Evolutionary conservation across 2,888 invertebrate species (phyloP).

Genomic region (Agonopterix arenella): DNA sequence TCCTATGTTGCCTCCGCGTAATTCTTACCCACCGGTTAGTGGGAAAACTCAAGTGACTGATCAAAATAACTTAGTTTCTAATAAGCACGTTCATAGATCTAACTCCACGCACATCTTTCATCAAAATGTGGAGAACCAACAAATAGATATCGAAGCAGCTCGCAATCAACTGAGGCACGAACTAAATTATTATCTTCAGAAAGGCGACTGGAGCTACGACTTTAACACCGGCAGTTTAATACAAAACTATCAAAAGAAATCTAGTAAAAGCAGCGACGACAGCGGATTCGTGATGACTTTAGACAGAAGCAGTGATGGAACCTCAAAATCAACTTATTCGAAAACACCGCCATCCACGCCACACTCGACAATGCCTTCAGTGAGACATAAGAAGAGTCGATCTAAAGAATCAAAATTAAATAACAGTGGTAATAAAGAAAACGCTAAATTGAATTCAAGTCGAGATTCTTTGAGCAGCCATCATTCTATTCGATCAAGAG

Average conservation of each 20-base stretch:
- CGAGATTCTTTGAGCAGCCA: slow-evolving; percentile 71
- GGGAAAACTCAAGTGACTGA: slow-evolving; percentile 74
- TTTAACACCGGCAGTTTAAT: slow-evolving; percentile 68
- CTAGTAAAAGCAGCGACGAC: slow-evolving; percentile 70
- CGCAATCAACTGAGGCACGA: slow-evolving; percentile 67
- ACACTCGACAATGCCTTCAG: slow-evolving; percentile 64
- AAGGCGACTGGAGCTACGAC: slow-evolving; percentile 72
- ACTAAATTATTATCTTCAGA: slow-evolving; percentile 67
- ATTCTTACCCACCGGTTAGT: slow-evolving; percentile 79
- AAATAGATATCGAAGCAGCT: slow-evolving; percentile 64
- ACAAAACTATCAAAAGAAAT: slow-evolving; percentile 71
- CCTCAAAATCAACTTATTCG: slow-evolving; percentile 67
- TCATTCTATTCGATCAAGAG: slow-evolving; percentile 67
- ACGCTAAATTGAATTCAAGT: slow-evolving; percentile 60
- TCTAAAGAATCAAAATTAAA: slow-evolving; percentile 67
- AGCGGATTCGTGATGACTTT: slow-evolving; percentile 71
- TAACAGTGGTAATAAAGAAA: slow-evolving; percentile 49
- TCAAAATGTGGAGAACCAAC: slow-evolving; percentile 57
- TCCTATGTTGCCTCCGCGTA: slow-evolving; percentile 78
- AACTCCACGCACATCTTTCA: slow-evolving; percentile 78
- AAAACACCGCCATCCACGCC: slow-evolving; percentile 70
- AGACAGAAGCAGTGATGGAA: slow-evolving; percentile 70
- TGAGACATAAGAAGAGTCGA: slow-evolving; percentile 66
- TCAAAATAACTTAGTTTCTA: slow-evolving; percentile 66
- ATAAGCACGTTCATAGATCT: slow-evolving; percentile 78